Base-by-base conservation (phyloP, 2,113 vertebrate species). In the Cairina moschata region DNA sequence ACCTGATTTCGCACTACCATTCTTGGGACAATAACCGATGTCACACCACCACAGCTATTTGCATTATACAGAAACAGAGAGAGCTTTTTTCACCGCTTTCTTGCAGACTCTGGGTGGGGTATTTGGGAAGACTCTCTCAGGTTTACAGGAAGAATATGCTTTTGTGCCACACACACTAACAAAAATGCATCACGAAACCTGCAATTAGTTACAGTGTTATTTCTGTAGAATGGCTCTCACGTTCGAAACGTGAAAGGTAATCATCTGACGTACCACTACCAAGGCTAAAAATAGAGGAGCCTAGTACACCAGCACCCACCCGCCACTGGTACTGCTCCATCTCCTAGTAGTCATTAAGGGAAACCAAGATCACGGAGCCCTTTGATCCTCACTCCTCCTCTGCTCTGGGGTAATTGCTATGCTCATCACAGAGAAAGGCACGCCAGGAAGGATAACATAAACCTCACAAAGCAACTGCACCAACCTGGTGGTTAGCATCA, bases 161-260 rank as follows among this genome's bases (percentile, higher is more conserved):
- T 71, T 71, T 50, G 34, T 34, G 44, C 48, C 59, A 50, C n/a
- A 60, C 22, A 29, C 13, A 17, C 46, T 60, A 29, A 36, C 67
- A 46, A 93, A 86, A 67, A 42, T 32, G 15, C 42, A 59, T 34
- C 13, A 40, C 5, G n/a, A 95, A 96, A 73, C 67, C 66, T 34
- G 73, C 85, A 77, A 93, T 96, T 97, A 96, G 84, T 58, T 85
- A 69, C 15, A 55, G 2, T 68, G 89, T 69, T 91, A 84, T 93
- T 94, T 95, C 88, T 69, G 96, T 92, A 93, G 93, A 89, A 91
- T 8, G 80, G 76, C 84, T 80, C 63, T 95, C 68, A 84, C 60
- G 76, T 90, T 93, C 78, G 59, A 68, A 83, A 96, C 81, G 62
- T 79, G 83, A 91, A 94, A 65, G 76, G 92, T 91, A 95, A 93